Percentiles rank a stretch among this genome's conserved stretches.
Conservation (phyloP, 2,888 invertebrate genomes). For the Orthonychiurus folsomi region DNA sequence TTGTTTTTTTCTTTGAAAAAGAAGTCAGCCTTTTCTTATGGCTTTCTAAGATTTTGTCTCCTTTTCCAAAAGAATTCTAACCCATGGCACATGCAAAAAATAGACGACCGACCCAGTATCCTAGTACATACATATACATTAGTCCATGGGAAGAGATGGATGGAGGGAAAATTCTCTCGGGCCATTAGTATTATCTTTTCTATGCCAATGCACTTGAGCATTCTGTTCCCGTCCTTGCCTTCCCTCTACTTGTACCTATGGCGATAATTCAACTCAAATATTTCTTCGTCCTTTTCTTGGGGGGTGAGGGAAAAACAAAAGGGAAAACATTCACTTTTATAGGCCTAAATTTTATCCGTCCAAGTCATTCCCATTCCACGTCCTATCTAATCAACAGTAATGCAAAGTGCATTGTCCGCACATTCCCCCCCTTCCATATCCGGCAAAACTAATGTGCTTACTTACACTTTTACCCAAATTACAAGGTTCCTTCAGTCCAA, state of each 20-base stretch:
- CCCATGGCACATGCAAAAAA: neutral
- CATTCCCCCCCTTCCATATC: no score
- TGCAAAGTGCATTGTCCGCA: no score
- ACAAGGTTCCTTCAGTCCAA: no score
- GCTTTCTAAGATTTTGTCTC: slow-evolving; percentile 13
- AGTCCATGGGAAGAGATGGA: no score
- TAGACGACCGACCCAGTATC: neutral
- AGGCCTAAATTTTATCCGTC: no score
- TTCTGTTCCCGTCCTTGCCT: neutral
- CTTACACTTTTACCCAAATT: no score
- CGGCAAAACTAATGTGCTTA: no score
- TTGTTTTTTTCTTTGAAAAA: slow-evolving; percentile 13
- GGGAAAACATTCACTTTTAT: slow-evolving; percentile 4
- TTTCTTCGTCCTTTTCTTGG: neutral
- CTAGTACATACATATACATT: no score
- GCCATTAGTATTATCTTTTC: slow-evolving; percentile 31
- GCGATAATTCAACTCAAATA: neutral
- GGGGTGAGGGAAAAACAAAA: neutral
- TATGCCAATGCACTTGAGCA: neutral
- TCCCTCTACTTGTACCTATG: neutral
- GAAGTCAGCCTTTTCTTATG: neutral
- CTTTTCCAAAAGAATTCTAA: neutral
- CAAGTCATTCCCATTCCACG: no score
- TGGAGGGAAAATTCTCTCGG: slow-evolving; percentile 16
- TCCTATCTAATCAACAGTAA: no score